Conservation (phyloP, 2,888 invertebrate genomes). For the Pollenia amentaria region DNA sequence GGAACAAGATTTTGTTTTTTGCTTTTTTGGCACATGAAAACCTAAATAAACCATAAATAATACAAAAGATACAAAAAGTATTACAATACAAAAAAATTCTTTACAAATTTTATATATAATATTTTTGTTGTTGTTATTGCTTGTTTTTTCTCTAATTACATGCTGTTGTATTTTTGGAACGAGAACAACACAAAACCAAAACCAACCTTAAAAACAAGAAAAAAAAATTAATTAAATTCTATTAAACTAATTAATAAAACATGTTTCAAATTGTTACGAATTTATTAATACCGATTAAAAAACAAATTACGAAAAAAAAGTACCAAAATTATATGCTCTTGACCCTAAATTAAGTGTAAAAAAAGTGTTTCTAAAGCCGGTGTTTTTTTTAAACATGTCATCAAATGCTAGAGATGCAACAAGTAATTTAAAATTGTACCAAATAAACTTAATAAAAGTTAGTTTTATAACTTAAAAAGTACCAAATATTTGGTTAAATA, state of each 20-base stretch:
- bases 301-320: neutral
- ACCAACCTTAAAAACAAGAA: conserved; percentile 11
- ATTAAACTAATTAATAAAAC: conserved; percentile 21
- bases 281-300: neutral
- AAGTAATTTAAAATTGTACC: no score
- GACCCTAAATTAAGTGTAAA: conserved; percentile 18
- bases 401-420: no score
- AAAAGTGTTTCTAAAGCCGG: no score
- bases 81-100: neutral
- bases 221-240: conserved; percentile 8
- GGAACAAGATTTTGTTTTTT: conserved; percentile 17
- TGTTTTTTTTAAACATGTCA: no score
- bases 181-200: neutral
- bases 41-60: conserved; percentile 55
- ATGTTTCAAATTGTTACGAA: conserved; percentile 16
- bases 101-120: conserved; percentile 22
- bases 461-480: no score
- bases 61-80: conserved; percentile 9
- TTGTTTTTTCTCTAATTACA: conserved; percentile 40
- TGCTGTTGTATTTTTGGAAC: conserved; percentile 40
- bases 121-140: conserved; percentile 2
- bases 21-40: conserved; percentile 43
- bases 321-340: conserved; percentile 33
- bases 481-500: no score
- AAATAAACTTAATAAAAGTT: no score